Conservation (phyloP, 1,140 invertebrate genomes). For the Dinothrombium tinctorium region DNA sequence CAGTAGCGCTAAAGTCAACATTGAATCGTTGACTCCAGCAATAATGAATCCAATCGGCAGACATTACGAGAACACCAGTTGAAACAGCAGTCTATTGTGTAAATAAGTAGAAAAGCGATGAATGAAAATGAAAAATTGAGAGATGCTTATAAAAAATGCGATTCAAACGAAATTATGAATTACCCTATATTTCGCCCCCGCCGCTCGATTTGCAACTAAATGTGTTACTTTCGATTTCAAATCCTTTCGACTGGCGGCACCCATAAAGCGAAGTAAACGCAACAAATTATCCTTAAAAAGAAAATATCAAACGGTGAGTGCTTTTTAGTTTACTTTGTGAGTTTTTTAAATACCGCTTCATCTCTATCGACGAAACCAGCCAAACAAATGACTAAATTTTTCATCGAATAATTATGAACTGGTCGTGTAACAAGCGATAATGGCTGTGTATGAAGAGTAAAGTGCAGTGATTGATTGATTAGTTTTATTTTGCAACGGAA, state of each 20-base stretch:
- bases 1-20: slow-evolving; percentile 34
- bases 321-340: too few species aligned
- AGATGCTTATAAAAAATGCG: background rate
- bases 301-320: too few species aligned
- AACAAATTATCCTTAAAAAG: too few species aligned
- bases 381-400: too few species aligned
- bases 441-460: too few species aligned
- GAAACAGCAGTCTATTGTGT: slow-evolving; percentile 38
- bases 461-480: too few species aligned
- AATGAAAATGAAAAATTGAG: background rate
- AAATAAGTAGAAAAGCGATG: slow-evolving; percentile 6
- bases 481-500: too few species aligned
- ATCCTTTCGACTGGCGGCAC: slow-evolving; percentile 8
- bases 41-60: slow-evolving; percentile 55
- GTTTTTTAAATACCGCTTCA: too few species aligned
- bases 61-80: slow-evolving; percentile 65
- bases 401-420: too few species aligned
- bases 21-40: slow-evolving; percentile 51
- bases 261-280: slow-evolving; percentile 12
- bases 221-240: slow-evolving; percentile 47
- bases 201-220: slow-evolving; percentile 59
- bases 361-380: too few species aligned
- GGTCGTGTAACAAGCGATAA: too few species aligned
- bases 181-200: slow-evolving; percentile 58
- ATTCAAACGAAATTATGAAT: slow-evolving; percentile 1